These are phyloP conservation scores for Panzeria rudis DNA, from an alignment of 2,888 invertebrate species.

Conservation along the genomic window DNA sequence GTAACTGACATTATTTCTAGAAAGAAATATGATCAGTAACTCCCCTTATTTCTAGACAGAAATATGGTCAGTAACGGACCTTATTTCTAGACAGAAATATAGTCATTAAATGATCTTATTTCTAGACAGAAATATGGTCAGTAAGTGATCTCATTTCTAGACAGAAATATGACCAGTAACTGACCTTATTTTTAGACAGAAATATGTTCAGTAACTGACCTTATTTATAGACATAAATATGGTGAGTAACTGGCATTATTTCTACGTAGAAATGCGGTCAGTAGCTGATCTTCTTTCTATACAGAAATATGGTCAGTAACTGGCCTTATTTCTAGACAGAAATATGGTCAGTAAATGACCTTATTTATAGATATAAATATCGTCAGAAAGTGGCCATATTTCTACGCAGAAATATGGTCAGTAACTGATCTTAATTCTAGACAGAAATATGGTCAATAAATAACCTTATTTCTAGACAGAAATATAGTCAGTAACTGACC, in stretches of 20 bases:
- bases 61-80: no score
- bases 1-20: background rate
- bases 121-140: background rate
- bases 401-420: no score
- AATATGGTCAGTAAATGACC: background rate
- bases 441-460: background rate
- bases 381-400: background rate
- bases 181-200: background rate
- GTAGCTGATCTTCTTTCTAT: no score
- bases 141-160: background rate
- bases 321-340: background rate
- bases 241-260: background rate
- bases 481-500: background rate
- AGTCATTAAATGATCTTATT: no score
- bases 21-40: background rate
- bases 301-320: background rate
- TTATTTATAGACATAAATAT: background rate
- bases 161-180: background rate
- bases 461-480: background rate
- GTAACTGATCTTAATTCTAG: no score
- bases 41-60: no score
- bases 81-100: no score
- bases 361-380: background rate
- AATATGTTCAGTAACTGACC: background rate
- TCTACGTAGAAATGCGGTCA: no score